These are phyloP conservation scores for Merops nubicus DNA, from an alignment of 2,113 vertebrate species.

Conservation along the genomic window DNA sequence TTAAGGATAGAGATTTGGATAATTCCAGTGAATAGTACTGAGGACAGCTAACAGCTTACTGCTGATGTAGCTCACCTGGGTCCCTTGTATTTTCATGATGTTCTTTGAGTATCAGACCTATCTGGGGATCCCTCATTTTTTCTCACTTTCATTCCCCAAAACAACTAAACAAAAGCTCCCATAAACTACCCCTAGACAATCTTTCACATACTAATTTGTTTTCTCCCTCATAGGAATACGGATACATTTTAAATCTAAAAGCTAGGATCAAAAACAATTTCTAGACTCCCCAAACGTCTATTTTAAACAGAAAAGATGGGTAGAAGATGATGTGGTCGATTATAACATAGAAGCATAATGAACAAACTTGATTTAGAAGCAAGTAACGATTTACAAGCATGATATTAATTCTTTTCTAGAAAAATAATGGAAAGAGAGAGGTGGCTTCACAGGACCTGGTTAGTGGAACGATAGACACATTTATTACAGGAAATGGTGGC, in stretches of 20 bases:
- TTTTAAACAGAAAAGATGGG: neutral
- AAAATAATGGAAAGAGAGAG: neutral
- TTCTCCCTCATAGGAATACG: neutral
- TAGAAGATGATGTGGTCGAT: neutral
- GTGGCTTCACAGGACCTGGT: neutral
- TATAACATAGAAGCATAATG: neutral
- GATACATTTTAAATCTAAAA: neutral
- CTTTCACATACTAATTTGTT: neutral
- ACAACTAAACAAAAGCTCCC: neutral
- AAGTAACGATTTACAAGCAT: neutral
- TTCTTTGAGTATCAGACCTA: neutral
- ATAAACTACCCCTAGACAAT: neutral
- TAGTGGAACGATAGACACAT: neutral
- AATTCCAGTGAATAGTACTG: neutral
- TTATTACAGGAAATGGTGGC: neutral
- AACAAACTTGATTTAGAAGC: neutral
- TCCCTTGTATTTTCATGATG: neutral
- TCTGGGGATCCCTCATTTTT: neutral
- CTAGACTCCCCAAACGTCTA: neutral
- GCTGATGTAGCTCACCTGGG: neutral
- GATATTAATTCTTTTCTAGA: neutral
- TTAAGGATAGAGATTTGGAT: conserved; percentile 49
- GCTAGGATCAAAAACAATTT: neutral
- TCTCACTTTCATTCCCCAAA: neutral
- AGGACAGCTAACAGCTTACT: neutral